A percentile compares a stretch with the other conserved stretches of the same genome.
These are phyloP conservation scores for Phasianus colchicus DNA, from an alignment of 2,113 vertebrate species.

Conservation along the genomic window DNA sequence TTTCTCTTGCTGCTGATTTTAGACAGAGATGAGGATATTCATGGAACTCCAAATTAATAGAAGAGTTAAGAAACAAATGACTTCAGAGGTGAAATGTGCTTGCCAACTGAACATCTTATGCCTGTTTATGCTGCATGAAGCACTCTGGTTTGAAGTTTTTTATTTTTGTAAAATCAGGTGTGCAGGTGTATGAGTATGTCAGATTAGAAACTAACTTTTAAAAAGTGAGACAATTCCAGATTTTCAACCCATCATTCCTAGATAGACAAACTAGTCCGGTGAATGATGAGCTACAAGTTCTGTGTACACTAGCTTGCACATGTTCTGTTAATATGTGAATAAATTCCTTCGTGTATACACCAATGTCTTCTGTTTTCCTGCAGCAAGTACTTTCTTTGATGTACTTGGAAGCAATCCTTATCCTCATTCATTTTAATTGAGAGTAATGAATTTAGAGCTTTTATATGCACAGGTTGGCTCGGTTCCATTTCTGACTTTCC, in stretches of 20 bases:
- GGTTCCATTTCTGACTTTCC: slow-evolving; percentile 65
- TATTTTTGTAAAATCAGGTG: neutral
- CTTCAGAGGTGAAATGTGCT: neutral
- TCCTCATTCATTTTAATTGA: slow-evolving; percentile 74
- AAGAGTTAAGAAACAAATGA: neutral
- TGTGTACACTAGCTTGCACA: neutral
- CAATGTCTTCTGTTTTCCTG: slow-evolving; percentile 70
- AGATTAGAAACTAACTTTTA: neutral
- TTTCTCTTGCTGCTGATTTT: slow-evolving; percentile 1
- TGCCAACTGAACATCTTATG: neutral
- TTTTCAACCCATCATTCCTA: neutral
- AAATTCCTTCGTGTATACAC: slow-evolving; percentile 39
- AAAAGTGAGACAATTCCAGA: neutral
- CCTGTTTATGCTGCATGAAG: neutral
- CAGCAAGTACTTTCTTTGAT: slow-evolving; percentile 68
- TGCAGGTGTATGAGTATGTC: neutral
- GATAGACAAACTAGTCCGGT: neutral
- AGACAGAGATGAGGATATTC: neutral
- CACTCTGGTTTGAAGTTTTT: neutral
- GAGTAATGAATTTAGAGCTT: slow-evolving; percentile 73
- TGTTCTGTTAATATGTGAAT: slow-evolving; percentile 28
- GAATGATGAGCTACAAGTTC: slow-evolving; percentile 16
- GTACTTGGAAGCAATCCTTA: slow-evolving; percentile 69
- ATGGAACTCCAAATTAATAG: neutral
- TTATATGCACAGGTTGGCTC: slow-evolving; percentile 59